Conservation (phyloP, 2,888 invertebrate species). For the Acanthosepion esculentum region DNA sequence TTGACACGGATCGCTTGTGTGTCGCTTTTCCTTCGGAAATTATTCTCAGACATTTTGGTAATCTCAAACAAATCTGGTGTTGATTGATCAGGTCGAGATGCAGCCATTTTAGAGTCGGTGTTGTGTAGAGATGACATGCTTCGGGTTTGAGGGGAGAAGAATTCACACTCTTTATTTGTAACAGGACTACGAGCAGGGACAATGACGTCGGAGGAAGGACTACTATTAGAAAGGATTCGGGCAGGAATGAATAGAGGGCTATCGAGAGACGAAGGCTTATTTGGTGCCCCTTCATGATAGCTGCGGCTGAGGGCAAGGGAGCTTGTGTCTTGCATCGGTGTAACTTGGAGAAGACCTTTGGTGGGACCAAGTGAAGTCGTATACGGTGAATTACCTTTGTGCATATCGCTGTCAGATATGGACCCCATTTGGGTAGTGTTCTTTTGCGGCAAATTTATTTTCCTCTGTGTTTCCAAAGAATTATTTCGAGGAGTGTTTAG, state of each 20-base stretch:
- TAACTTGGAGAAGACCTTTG: neutral
- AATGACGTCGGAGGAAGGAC: neutral
- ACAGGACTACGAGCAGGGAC: slow-evolving; percentile 34
- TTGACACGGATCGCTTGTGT: neutral
- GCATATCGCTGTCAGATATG: slow-evolving; percentile 43
- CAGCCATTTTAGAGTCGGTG: neutral
- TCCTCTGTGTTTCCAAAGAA: neutral
- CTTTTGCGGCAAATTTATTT: neutral
- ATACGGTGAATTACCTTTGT: neutral
- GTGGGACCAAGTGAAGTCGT: neutral
- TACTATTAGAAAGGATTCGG: neutral
- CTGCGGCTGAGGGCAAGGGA: neutral
- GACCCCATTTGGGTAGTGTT: neutral
- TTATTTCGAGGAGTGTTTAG: neutral
- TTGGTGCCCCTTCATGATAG: slow-evolving; percentile 24
- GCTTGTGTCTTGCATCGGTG: neutral
- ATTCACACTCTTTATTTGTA: slow-evolving; percentile 33
- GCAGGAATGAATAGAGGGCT: slow-evolving; percentile 40
- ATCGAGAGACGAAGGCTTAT: neutral
- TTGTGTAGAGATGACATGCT: neutral
- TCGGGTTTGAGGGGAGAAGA: neutral
- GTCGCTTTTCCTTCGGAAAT: slow-evolving; percentile 37
- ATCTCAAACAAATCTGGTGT: neutral
- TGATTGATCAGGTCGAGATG: neutral
- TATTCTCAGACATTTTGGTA: neutral